A percentile compares a stretch with the other conserved stretches of the same genome.
Conservation (phyloP, 2,113 vertebrate genomes). For the Psammodynastes pulverulentus region DNA sequence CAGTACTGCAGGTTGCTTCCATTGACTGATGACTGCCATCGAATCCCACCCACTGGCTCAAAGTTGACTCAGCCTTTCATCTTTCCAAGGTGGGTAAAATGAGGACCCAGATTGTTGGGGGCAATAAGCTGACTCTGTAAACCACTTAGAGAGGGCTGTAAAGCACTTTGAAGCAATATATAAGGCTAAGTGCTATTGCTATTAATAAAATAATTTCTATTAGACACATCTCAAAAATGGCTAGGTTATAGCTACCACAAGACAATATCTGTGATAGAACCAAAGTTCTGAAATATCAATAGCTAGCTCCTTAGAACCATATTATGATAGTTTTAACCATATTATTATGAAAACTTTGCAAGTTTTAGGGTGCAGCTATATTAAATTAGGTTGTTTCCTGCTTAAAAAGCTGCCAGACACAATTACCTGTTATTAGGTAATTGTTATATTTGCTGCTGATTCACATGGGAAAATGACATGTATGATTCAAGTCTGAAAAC, state of each 20-base stretch:
- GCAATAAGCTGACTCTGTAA: too few relatives aligned
- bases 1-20: too few relatives aligned
- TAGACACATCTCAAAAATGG: not conserved
- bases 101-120: too few relatives aligned
- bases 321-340: not conserved
- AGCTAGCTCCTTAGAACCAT: not conserved
- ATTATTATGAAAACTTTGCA: not conserved
- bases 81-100: too few relatives aligned
- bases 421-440: not conserved
- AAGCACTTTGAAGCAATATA: too few relatives aligned
- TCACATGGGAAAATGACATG: not conserved
- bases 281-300: not conserved
- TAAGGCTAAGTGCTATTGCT: too few relatives aligned
- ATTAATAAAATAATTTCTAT: not conserved
- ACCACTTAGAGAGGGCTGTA: too few relatives aligned
- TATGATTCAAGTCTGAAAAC: not conserved
- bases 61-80: too few relatives aligned
- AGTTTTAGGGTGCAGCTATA: not conserved
- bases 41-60: too few relatives aligned
- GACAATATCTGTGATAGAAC: not conserved
- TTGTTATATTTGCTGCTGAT: not conserved
- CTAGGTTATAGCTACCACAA: not conserved
- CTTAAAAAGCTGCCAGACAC: not conserved
- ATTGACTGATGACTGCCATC: too few relatives aligned
- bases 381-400: not conserved